Conservation (phyloP, 2,113 vertebrate species). For the Campylomormyrus numenius region DNA sequence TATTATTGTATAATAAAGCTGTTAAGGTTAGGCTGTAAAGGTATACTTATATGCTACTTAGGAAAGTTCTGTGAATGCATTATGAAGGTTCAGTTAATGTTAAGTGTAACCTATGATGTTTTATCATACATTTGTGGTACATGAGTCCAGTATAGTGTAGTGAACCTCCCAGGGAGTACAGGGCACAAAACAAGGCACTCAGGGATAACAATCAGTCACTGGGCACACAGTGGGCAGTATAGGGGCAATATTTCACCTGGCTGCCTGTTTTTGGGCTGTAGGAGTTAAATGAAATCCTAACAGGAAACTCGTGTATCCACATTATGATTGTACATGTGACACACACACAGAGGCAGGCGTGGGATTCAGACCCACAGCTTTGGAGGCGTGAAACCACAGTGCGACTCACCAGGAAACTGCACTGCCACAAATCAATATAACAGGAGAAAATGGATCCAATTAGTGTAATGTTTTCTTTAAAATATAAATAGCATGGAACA, state of each 20-base stretch:
- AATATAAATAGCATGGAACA: neutral
- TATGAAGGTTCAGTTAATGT: too few relatives aligned
- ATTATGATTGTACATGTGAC: neutral
- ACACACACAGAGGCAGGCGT: neutral
- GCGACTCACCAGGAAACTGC: neutral
- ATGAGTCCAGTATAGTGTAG: neutral
- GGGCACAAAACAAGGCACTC: neutral
- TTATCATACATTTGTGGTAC: neutral
- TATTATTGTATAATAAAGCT: neutral
- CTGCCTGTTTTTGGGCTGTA: neutral
- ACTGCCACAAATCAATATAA: neutral
- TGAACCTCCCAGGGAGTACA: neutral
- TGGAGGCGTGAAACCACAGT: neutral
- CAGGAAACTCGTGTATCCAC: neutral
- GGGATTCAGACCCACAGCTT: neutral
- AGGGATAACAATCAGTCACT: neutral
- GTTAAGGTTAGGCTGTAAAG: too few relatives aligned
- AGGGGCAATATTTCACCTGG: neutral
- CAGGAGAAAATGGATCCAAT: neutral
- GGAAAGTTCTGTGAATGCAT: too few relatives aligned
- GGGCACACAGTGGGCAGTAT: neutral
- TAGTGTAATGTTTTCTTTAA: neutral
- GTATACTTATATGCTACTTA: too few relatives aligned
- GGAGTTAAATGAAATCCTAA: neutral
- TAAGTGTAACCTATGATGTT: neutral